Conservation (phyloP, 2,797 vertebrate species). For the Melanotaenia nigrans region DNA sequence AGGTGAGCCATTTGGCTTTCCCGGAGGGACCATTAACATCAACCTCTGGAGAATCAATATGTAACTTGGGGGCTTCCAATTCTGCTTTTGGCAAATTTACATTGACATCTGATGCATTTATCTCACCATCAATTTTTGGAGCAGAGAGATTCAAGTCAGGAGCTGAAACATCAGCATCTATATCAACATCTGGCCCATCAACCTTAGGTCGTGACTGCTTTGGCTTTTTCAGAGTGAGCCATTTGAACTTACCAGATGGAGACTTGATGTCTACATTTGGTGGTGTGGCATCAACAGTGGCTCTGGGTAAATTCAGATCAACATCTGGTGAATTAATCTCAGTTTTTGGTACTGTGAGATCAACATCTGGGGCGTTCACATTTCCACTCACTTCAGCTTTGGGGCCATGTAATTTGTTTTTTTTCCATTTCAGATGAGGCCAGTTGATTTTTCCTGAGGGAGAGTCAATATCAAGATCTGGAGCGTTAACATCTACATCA, state of each 20-base stretch:
- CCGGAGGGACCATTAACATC: slow-evolving; percentile 56
- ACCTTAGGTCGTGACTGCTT: slow-evolving; percentile 56
- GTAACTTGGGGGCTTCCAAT: slow-evolving; percentile 43
- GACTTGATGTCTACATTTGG: slow-evolving; percentile 44
- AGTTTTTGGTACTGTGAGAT: slow-evolving; percentile 53
- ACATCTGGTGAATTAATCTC: slow-evolving; percentile 45
- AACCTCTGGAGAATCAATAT: slow-evolving; percentile 55
- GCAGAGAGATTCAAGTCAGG: slow-evolving; percentile 49
- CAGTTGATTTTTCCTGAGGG: slow-evolving; percentile 70
- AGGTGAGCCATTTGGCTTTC: slow-evolving; percentile 56
- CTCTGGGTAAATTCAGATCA: slow-evolving; percentile 52
- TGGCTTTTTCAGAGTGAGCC: slow-evolving; percentile 63
- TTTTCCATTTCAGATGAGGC: slow-evolving; percentile 74
- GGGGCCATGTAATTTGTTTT: slow-evolving; percentile 57
- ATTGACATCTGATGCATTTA: slow-evolving; percentile 50
- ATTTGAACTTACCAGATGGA: slow-evolving; percentile 65
- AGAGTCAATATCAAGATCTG: slow-evolving; percentile 57
- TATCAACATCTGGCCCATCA: slow-evolving; percentile 60
- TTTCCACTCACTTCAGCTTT: slow-evolving; percentile 63
- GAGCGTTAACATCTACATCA: slow-evolving; percentile 43
- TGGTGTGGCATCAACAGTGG: slow-evolving; percentile 35
- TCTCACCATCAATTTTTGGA: slow-evolving; percentile 57
- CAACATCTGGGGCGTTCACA: slow-evolving; percentile 55
- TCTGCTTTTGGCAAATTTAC: slow-evolving; percentile 53
- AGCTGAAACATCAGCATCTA: slow-evolving; percentile 52